Evolutionary conservation across 2,888 invertebrate species (phyloP).

Genomic region (Drosophila paucipuncta): DNA sequence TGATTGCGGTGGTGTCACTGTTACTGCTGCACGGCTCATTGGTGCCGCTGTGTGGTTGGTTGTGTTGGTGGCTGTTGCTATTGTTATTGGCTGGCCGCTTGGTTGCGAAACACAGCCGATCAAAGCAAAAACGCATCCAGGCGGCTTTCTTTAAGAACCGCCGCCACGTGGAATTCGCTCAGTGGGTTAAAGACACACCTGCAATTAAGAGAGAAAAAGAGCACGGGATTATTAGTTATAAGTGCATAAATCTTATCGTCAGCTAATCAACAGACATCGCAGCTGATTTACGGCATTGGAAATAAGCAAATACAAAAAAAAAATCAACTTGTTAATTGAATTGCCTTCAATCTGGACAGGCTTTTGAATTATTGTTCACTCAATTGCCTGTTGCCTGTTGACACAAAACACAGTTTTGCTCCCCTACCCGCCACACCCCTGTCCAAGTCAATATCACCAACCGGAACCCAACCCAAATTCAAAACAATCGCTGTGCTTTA

Average conservation of each 20-base stretch:
- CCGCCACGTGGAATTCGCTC: constrained; percentile 74
- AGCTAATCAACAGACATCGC: constrained; percentile 14
- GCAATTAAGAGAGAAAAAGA: constrained; percentile 27
- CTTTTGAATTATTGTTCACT: constrained; percentile 30
- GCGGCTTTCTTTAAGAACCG: constrained; percentile 86
- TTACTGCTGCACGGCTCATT: constrained; percentile 42
- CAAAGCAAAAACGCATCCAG: constrained; percentile 97
- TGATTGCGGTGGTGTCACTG: constrained; percentile 25
- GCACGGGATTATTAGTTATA: constrained; percentile 2
- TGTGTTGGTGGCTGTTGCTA: constrained; percentile 48
- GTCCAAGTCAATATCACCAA: not conserved
- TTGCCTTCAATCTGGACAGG: constrained; percentile 22
- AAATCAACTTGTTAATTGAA: constrained; percentile 42
- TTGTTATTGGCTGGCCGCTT: constrained; percentile 88
- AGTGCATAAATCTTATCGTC: constrained; percentile 11
- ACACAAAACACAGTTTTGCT: constrained; percentile 3
- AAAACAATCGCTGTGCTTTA: constrained; percentile 40
- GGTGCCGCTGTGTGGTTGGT: constrained; percentile 20
- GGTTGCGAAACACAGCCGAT: constrained; percentile 95
- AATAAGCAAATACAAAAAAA: constrained; percentile 7
- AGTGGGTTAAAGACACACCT: constrained; percentile 72
- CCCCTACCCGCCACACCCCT: no score
- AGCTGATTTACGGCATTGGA: constrained; percentile 24
- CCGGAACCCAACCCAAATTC: constrained; percentile 29
- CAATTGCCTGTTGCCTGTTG: constrained; percentile 24